phyloP scores from a whole-genome alignment of 2,888 invertebrate genomes.

The Strigamia crassipes region DNA sequence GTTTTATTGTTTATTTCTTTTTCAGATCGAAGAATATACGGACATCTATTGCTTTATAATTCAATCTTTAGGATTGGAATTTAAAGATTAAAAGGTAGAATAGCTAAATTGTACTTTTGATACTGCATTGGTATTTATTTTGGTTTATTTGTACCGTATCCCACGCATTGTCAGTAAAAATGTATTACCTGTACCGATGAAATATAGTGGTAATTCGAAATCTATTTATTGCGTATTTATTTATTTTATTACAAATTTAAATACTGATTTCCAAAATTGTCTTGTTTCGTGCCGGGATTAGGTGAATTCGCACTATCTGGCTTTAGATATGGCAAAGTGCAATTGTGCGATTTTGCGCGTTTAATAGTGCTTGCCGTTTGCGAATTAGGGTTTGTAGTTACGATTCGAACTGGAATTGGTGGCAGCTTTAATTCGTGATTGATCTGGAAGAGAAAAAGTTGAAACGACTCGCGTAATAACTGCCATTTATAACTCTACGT shows the following conservation, averaged over 20 bases:
- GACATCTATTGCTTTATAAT: constrained; percentile 86
- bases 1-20: constrained; percentile 53
- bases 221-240: background rate
- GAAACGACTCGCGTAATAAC: too few species aligned
- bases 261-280: background rate
- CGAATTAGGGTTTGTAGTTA: background rate
- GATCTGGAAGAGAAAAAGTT: background rate
- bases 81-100: constrained; percentile 57
- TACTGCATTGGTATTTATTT: background rate
- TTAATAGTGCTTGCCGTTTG: background rate
- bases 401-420: background rate
- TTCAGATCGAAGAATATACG: constrained; percentile 87
- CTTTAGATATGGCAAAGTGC: background rate
- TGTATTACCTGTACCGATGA: background rate
- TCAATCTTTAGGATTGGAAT: constrained; percentile 71
- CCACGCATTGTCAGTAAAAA: background rate
- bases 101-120: background rate
- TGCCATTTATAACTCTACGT: too few species aligned
- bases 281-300: background rate
- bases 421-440: background rate
- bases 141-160: background rate
- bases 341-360: background rate
- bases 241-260: background rate
- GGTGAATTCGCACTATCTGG: background rate
- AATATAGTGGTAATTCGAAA: background rate